A percentile compares a stretch with the other conserved stretches of the same genome.
Conservation (phyloP, 35 echinoderm and acorn worm species). For the Hemicentrotus pulcherrimus region DNA sequence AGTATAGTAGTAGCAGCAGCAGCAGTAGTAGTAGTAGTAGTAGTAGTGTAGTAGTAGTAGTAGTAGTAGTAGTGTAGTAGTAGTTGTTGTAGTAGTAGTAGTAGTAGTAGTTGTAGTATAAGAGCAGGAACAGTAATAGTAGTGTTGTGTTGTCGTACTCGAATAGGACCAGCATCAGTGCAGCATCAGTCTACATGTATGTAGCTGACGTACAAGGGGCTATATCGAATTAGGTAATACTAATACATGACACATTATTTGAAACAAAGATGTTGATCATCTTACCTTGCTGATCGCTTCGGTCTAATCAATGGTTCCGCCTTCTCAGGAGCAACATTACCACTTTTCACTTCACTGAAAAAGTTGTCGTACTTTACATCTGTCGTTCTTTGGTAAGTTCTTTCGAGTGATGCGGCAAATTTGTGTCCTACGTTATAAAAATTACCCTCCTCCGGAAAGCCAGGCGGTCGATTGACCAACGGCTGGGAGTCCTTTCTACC, state of each 20-base stretch:
- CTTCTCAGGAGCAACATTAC: conserved; percentile 65
- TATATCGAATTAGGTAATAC: too few relatives aligned
- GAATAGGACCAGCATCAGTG: background rate
- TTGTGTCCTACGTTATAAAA: conserved; percentile 92
- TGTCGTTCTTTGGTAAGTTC: conserved; percentile 27
- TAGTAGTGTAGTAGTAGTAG: conserved; percentile 34
- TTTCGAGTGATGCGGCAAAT: conserved; percentile 37
- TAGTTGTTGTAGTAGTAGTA: background rate
- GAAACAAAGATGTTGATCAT: background rate
- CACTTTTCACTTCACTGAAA: conserved; percentile 67
- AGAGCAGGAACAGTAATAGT: background rate
- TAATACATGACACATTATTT: background rate
- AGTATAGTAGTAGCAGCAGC: background rate
- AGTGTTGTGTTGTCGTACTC: background rate
- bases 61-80: background rate
- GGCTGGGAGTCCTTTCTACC: conserved; percentile 20
- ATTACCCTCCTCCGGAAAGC: conserved; percentile 90
- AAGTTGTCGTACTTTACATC: conserved; percentile 74
- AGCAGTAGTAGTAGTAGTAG: conserved; percentile 32
- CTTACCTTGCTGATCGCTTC: conserved; percentile 59
- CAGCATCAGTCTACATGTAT: too few relatives aligned
- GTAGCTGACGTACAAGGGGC: too few relatives aligned
- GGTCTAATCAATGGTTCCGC: conserved; percentile 55
- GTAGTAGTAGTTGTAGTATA: background rate
- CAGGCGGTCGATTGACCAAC: conserved; percentile 42